A percentile compares a stretch with the other conserved stretches of the same genome.
phyloP scores from a whole-genome alignment of 2,888 invertebrate species.

The Lasius fuliginosus region DNA sequence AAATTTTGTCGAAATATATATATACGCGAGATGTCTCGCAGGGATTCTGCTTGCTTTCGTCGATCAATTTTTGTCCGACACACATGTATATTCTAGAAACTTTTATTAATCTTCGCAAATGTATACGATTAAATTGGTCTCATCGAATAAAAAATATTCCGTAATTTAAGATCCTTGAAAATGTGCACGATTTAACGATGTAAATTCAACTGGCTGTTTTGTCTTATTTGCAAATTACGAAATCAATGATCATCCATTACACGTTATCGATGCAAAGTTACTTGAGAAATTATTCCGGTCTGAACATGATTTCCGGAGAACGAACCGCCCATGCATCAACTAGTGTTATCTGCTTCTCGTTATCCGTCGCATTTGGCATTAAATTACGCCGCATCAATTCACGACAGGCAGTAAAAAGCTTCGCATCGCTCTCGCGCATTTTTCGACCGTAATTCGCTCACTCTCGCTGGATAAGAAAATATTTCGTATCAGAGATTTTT shows the following conservation, averaged over 20 bases:
- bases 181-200: not conserved
- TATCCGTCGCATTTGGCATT: constrained; percentile 47
- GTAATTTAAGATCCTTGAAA: constrained; percentile 2
- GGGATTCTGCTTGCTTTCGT: not conserved
- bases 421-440: constrained; percentile 31
- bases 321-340: constrained; percentile 34
- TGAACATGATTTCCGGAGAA: constrained; percentile 45
- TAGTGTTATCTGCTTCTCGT: constrained; percentile 42
- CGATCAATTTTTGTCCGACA: not conserved
- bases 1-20: too few relatives aligned
- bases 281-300: constrained; percentile 40
- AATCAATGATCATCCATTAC: constrained; percentile 40
- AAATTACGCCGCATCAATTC: constrained; percentile 45
- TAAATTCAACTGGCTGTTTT: not conserved
- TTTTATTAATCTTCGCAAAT: not conserved
- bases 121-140: not conserved
- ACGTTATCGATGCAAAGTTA: constrained; percentile 39
- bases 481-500: not conserved
- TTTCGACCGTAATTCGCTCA: constrained; percentile 31
- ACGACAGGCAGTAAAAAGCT: constrained; percentile 32
- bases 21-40: too few relatives aligned
- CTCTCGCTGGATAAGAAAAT: constrained; percentile 30
- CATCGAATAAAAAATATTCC: not conserved
- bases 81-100: not conserved
- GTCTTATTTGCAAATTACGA: constrained; percentile 20